Evolutionary conservation across 1,140 invertebrate species (phyloP).

Genomic region (Trichomalopsis sarcophagae): DNA sequence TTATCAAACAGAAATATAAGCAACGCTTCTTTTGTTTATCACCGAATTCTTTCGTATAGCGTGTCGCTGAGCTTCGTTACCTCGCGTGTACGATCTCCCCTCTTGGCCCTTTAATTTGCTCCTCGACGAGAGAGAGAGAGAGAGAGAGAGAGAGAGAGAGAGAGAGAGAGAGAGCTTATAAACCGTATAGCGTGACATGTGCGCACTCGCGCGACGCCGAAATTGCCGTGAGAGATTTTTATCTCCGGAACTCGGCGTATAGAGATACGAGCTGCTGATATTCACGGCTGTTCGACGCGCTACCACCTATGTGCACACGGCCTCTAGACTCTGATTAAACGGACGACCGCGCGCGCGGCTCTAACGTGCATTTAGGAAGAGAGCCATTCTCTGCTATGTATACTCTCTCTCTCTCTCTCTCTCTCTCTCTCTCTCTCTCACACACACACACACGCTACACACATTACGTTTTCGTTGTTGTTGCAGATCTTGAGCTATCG

Average conservation of each 20-base stretch:
- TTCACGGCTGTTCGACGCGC: slow-evolving; percentile 67
- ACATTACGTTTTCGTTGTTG: background rate
- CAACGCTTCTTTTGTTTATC: slow-evolving; percentile 10
- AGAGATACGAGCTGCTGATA: slow-evolving; percentile 68
- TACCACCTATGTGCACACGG: slow-evolving; percentile 49
- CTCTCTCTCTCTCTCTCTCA: too few relatives aligned
- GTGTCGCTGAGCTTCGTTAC: slow-evolving; percentile 22
- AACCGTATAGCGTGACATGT: slow-evolving; percentile 67
- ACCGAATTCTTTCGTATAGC: background rate
- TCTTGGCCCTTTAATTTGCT: slow-evolving; percentile 29
- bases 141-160: slow-evolving; percentile 14
- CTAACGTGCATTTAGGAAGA: slow-evolving; percentile 24
- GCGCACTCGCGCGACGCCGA: slow-evolving; percentile 64
- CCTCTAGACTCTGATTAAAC: slow-evolving; percentile 63
- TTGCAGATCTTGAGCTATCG: background rate
- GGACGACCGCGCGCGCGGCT: slow-evolving; percentile 50
- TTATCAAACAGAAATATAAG: too few relatives aligned
- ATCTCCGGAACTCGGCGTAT: slow-evolving; percentile 55
- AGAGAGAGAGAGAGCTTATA: background rate
- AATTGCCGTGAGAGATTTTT: slow-evolving; percentile 71
- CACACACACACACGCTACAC: background rate
- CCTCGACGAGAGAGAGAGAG: background rate
- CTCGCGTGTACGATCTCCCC: slow-evolving; percentile 30
- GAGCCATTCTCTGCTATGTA: too few relatives aligned
- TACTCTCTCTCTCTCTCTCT: background rate